Evolutionary conservation across 2,888 invertebrate genomes (phyloP).

Genomic region (Argynnis bischoffii): DNA sequence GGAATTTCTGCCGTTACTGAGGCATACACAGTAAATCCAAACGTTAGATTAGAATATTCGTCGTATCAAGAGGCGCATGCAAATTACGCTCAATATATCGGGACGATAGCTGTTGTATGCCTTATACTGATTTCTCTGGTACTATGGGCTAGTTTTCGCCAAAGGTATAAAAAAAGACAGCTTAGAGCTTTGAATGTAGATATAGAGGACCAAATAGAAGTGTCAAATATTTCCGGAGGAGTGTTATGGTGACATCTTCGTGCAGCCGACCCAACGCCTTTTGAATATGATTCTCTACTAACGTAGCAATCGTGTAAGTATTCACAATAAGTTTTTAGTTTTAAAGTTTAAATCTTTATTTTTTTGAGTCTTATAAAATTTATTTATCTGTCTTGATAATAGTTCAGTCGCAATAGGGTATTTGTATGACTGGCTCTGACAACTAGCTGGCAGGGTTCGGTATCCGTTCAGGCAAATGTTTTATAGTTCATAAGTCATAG

Average conservation of each 20-base stretch:
- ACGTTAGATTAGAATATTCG: constrained; percentile 67
- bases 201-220: constrained; percentile 82
- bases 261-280: constrained; percentile 81
- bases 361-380: not conserved
- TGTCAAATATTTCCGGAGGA: constrained; percentile 83
- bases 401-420: too few species aligned
- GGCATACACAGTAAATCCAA: constrained; percentile 53
- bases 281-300: constrained; percentile 81
- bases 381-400: too few species aligned
- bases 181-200: constrained; percentile 54
- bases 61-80: constrained; percentile 63
- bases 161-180: constrained; percentile 67
- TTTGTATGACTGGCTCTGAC: too few species aligned
- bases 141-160: constrained; percentile 76
- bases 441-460: too few species aligned
- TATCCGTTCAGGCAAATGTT: too few species aligned
- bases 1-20: constrained; percentile 52
- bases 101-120: constrained; percentile 80
- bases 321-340: constrained; percentile 16
- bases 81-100: constrained; percentile 74
- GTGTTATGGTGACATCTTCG: constrained; percentile 88
- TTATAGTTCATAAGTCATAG: too few species aligned
- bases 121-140: constrained; percentile 81
- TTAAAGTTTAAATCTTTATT: not conserved
- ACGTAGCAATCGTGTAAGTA: constrained; percentile 80